These are phyloP conservation scores for Chunga burmeisteri DNA, from an alignment of 2,113 vertebrate genomes.

Conservation along the genomic window DNA sequence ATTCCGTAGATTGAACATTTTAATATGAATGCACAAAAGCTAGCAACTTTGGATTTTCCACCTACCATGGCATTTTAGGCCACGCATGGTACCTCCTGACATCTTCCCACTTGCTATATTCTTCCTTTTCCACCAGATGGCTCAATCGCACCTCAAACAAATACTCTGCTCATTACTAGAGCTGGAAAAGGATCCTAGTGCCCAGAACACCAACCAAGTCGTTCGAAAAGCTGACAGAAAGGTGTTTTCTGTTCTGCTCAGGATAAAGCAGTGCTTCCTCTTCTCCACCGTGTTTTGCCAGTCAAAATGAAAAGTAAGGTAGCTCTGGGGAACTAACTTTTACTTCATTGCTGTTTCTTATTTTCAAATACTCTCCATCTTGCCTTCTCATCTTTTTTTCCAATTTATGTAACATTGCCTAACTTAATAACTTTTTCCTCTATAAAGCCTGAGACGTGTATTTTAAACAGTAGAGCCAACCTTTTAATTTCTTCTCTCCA, in stretches of 20 bases:
- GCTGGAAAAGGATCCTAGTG: not conserved
- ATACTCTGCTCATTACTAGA: too few species aligned
- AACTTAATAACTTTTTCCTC: not conserved
- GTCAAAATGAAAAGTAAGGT: not conserved
- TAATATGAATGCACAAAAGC: not conserved
- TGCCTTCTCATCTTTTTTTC: not conserved
- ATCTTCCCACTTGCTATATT: not conserved
- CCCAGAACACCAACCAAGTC: not conserved
- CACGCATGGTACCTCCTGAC: not conserved
- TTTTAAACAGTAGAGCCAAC: not conserved
- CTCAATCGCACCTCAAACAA: conserved; percentile 38
- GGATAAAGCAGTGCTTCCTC: not conserved
- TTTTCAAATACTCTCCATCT: not conserved
- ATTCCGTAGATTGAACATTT: not conserved
- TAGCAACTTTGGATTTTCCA: not conserved
- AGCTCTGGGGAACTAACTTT: not conserved
- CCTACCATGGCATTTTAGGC: not conserved
- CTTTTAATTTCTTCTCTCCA: not conserved
- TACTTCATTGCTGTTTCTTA: not conserved
- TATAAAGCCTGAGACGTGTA: not conserved
- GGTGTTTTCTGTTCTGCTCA: not conserved
- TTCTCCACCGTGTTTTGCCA: not conserved
- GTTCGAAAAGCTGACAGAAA: not conserved
- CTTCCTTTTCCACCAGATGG: conserved; percentile 59
- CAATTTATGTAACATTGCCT: not conserved